These are phyloP conservation scores for Enoplolaimus lenunculus DNA, from an alignment of 2,888 invertebrate genomes.

Conservation along the genomic window DNA sequence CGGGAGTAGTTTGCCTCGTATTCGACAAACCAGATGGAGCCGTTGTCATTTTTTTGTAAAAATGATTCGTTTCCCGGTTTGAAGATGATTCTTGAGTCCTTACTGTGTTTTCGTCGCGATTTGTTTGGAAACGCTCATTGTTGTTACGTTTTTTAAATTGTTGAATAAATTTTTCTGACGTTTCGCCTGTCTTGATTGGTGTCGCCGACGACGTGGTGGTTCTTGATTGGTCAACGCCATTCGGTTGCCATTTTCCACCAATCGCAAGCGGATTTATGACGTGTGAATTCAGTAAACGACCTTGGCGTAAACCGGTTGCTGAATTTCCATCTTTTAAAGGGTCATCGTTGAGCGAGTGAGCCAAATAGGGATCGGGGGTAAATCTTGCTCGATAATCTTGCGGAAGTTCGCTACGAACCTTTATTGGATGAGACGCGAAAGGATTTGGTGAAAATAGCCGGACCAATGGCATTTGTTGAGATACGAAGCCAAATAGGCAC, in stretches of 20 bases:
- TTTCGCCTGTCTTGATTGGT: background rate
- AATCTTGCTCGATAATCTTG: background rate
- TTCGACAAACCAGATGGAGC: too few species aligned
- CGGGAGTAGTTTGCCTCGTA: too few species aligned
- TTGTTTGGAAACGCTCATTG: too few species aligned
- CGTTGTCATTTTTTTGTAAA: too few species aligned
- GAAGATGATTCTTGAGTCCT: too few species aligned
- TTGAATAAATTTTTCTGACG: too few species aligned
- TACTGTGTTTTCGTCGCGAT: too few species aligned
- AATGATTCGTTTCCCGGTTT: too few species aligned
- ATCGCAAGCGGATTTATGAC: background rate
- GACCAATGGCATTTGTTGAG: constrained; percentile 12
- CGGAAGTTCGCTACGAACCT: constrained; percentile 26
- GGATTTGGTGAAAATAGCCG: constrained; percentile 28
- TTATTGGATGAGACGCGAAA: constrained; percentile 35
- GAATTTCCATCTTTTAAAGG: background rate
- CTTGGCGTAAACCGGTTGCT: background rate
- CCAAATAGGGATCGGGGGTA: constrained; percentile 2
- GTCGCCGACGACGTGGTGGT: background rate
- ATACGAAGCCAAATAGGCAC: constrained; percentile 55
- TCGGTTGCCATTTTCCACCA: background rate
- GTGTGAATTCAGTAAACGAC: constrained; percentile 1
- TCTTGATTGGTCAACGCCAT: background rate
- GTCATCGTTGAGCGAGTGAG: background rate
- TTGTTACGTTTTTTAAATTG: too few species aligned